These are phyloP conservation scores for Cyprinodon diabolis DNA, from an alignment of 2,797 vertebrate species.

Conservation along the genomic window DNA sequence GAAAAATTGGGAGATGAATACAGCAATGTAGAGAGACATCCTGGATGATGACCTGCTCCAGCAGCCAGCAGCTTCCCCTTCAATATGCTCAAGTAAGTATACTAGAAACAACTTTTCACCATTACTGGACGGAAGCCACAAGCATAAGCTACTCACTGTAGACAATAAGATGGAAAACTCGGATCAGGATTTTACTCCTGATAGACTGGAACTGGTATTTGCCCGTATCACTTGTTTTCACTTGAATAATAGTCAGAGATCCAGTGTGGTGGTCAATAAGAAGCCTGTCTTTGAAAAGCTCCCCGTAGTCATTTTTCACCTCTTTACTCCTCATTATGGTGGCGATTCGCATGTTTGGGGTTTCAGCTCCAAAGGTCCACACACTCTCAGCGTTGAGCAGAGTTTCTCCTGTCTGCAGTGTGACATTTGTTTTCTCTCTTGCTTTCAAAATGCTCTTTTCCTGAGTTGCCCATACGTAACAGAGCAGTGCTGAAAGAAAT, in stretches of 20 bases:
- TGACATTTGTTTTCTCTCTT: constrained; percentile 1
- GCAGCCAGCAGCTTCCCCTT: no score
- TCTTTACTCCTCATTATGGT: not conserved
- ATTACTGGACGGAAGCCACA: not conserved
- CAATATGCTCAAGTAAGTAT: no score
- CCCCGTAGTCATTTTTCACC: constrained; percentile 1
- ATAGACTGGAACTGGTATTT: not conserved
- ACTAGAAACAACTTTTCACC: not conserved
- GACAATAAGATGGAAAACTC: not conserved
- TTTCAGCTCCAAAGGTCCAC: not conserved
- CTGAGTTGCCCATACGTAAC: not conserved
- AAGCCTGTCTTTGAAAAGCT: constrained; percentile 1
- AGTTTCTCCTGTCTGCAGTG: not conserved
- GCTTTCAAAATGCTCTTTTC: not conserved
- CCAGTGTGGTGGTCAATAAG: not conserved
- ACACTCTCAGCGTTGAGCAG: not conserved
- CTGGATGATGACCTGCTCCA: no score
- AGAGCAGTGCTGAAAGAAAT: not conserved
- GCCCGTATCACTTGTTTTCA: not conserved
- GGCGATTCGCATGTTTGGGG: not conserved
- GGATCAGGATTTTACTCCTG: not conserved
- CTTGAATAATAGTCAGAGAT: not conserved
- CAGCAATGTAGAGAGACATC: no score
- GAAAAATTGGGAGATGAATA: no score
- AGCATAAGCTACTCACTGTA: not conserved